Evolutionary conservation across 2,797 vertebrate species (phyloP), one percentile per base, ranked within the genome.

Genomic region (Phoxinus dragarum): DNA sequence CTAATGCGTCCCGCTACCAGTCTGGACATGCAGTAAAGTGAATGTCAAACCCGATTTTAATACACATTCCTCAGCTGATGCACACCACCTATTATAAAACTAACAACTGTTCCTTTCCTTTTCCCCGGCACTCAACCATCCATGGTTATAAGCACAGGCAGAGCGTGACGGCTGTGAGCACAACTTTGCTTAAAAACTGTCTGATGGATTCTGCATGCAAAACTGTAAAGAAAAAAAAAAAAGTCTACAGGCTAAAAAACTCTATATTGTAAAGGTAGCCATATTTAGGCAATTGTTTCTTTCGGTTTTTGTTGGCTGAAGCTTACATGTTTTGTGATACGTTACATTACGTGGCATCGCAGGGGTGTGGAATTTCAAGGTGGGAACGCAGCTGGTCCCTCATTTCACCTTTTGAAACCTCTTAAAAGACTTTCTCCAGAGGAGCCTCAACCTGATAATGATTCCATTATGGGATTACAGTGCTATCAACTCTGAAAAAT

Each of bases 1-100:
- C 97, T 97, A 98, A 98, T 97, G 95, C 94, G 93, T 92, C 86
- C 81, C 90, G 93, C 95, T 94, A 98, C 96, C 95, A 95, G 94
- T 92, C 94, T 94, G 95, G 97, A 98, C 97, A 95, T 93, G 95
- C 95, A 96, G 95, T 96, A 97, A 98, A 98, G 96, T 96, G 93
- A 93, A 93, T 96, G 98, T 97, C 97, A 97, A 95, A 97, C 93
- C 92, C 96, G 94, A 98, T 98, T 95, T 92, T 67, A 93, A 90
- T 92, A 90, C 92, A 95, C 96, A 97, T 98, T 98, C 94, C 94
- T 98, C 97, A 98, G 94, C 87, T 89, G 91, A 90, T 94, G 93
- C 93, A 94, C 93, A 94, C 92, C 90, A 90, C 94, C 94, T 94
- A 96, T 97, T 96, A 95, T 88, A 88, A 88, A 91, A 89, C 94